These are phyloP conservation scores for Ceratosolen solmsi DNA, from an alignment of 1,140 invertebrate species.

Conservation along the genomic window DNA sequence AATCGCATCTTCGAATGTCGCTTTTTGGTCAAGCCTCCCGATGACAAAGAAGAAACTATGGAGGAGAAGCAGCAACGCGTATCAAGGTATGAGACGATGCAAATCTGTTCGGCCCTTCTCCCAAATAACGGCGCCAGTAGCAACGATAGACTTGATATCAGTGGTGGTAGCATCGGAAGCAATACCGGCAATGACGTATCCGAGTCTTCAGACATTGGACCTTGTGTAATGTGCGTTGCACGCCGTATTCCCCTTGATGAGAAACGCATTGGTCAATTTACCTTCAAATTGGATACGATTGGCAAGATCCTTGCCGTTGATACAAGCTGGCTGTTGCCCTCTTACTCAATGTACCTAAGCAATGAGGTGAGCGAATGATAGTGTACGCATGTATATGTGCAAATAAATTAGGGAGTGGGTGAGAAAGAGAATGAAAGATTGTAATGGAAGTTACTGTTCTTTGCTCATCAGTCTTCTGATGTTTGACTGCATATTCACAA, in stretches of 20 bases:
- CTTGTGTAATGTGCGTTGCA: conserved; percentile 85
- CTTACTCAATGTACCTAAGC: conserved; percentile 78
- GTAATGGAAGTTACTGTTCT: too few relatives aligned
- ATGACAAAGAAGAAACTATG: conserved; percentile 82
- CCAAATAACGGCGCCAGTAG: conserved; percentile 73
- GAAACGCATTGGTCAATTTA: conserved; percentile 87
- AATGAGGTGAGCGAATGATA: conserved; percentile 80
- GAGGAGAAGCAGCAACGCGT: conserved; percentile 86
- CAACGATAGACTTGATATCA: conserved; percentile 71
- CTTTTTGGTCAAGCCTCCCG: conserved; percentile 87
- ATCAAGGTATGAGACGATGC: conserved; percentile 84
- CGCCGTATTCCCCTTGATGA: conserved; percentile 89
- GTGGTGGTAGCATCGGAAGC: conserved; percentile 53
- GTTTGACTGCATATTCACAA: too few relatives aligned
- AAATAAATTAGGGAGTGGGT: too few relatives aligned
- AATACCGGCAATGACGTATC: conserved; percentile 70
- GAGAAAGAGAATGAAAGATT: too few relatives aligned
- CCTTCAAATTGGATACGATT: conserved; percentile 89
- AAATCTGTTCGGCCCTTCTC: conserved; percentile 77
- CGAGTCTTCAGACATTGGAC: conserved; percentile 75
- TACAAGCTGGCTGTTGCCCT: conserved; percentile 79
- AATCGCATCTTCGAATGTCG: conserved; percentile 85
- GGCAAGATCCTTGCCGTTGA: conserved; percentile 89
- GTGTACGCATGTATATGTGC: too few relatives aligned
- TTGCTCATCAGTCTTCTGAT: too few relatives aligned